Base-by-base conservation (phyloP, 2,113 vertebrate species). In the Phylloscopus whistleri region DNA sequence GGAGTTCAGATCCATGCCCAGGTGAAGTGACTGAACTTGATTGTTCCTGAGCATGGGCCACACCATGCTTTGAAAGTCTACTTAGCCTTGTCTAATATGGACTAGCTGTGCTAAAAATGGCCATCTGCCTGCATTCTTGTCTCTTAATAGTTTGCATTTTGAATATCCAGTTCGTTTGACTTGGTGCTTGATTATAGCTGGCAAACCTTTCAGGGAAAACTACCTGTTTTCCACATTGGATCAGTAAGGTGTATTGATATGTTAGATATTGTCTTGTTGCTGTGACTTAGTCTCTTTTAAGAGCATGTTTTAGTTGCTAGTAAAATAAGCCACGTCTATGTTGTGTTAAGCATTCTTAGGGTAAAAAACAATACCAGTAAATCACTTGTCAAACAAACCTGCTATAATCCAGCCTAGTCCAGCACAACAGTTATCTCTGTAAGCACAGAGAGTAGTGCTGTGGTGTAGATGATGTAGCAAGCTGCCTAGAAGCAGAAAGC, bases 61-160 rank as follows among this genome's bases (percentile, higher is more conserved):
- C 19, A 6, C 10, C 0, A 0, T 11, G 1, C 31, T 59, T 52
- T 9, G 24, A 44, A 72, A 53, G 7, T 28, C 22, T 55, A 5
- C 14, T 67, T 46, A 22, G 15, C 23, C 55, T 89, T 74, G 14
- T 10, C 9, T 30, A 7, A 23, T 11, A 1, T 1, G 9, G 31
- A 43, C 10, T 43, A 30, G 19, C 16, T 43, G 6, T 35, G 35
- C 15, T 56, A 51, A 91, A 77, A 77, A 30, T 12, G 2, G 3
- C 15, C 27, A 8, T 58, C 31, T 48, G 6, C 2, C 18, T 43
- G 23, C 16, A 44, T 69, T 55, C 12, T 46, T 63, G 4, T 51
- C 16, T 11, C 6, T 52, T 51, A 21, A 18, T 63, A n/a, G 20
- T 33, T 59, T 55, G 17, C 8, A 5, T 60, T 21, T 55, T 26